Evolutionary conservation across 1,140 invertebrate species (phyloP).

Genomic region (Cherax quadricarinatus): DNA sequence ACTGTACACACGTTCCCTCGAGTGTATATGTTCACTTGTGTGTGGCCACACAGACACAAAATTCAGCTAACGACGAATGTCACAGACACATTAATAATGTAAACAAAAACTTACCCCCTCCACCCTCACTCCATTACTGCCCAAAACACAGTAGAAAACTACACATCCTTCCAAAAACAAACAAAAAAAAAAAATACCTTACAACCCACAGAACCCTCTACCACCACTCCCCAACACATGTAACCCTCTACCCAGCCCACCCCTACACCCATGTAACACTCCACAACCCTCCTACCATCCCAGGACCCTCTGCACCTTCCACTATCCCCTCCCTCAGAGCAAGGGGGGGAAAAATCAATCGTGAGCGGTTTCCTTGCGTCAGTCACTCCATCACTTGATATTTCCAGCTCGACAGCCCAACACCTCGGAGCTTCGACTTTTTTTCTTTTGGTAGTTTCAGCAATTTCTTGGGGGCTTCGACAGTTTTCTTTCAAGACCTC

Average conservation of each 20-base stretch:
- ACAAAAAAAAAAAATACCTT: too few species aligned
- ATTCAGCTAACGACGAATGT: too few species aligned
- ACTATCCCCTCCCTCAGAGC: background rate
- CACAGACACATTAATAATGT: too few species aligned
- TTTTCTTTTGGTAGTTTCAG: conserved; percentile 21
- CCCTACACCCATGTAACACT: background rate
- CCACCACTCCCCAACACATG: background rate
- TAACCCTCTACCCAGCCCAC: too few species aligned
- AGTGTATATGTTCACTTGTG: too few species aligned
- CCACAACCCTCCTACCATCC: background rate
- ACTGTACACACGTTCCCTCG: too few species aligned
- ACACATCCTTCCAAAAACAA: background rate
- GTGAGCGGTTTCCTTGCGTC: conserved; percentile 65
- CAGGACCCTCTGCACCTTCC: background rate
- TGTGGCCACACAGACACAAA: too few species aligned
- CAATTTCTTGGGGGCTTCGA: conserved; percentile 1
- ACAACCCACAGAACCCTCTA: background rate
- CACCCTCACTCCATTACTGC: background rate
- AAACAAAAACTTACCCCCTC: background rate
- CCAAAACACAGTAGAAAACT: background rate
- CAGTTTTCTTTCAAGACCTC: background rate
- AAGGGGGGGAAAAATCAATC: conserved; percentile 68
- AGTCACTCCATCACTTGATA: conserved; percentile 71
- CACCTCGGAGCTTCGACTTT: conserved; percentile 49
- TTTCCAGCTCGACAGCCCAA: conserved; percentile 67